phyloP scores from a whole-genome alignment of 1,140 invertebrate genomes.

The Cepaea nemoralis region DNA sequence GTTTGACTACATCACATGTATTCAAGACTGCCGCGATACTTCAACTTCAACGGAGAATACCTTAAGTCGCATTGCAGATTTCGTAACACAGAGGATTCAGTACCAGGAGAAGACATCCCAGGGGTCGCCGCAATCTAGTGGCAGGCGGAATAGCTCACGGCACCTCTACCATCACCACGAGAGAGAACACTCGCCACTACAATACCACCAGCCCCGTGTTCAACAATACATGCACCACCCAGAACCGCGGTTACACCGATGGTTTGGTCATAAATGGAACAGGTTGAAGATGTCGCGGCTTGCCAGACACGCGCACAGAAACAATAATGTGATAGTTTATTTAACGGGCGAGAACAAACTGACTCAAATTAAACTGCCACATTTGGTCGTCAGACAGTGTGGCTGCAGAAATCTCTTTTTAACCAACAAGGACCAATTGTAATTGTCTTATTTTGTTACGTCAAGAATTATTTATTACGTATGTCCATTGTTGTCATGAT shows the following conservation, averaged over 20 bases:
- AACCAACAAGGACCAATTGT: neutral
- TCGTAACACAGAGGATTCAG: neutral
- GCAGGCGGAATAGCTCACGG: neutral
- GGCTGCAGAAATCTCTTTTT: neutral
- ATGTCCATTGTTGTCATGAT: too few relatives aligned
- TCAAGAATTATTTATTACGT: too few relatives aligned
- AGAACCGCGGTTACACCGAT: neutral
- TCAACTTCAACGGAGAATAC: neutral
- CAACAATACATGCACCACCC: neutral
- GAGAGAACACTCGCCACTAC: neutral
- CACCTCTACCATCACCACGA: neutral
- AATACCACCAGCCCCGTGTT: neutral
- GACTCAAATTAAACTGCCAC: neutral
- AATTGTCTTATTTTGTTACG: too few relatives aligned
- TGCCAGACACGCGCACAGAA: neutral
- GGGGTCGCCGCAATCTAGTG: neutral
- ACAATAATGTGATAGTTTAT: neutral
- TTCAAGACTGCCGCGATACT: neutral
- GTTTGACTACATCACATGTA: neutral
- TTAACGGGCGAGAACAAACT: slow-evolving; percentile 1
- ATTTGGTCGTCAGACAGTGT: slow-evolving; percentile 10
- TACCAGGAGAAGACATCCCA: neutral
- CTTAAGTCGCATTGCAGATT: neutral
- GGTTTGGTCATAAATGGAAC: neutral
- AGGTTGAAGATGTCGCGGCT: neutral